Evolutionary conservation across 2,113 vertebrate species (phyloP).

Genomic region (Opisthocomus hoazin): DNA sequence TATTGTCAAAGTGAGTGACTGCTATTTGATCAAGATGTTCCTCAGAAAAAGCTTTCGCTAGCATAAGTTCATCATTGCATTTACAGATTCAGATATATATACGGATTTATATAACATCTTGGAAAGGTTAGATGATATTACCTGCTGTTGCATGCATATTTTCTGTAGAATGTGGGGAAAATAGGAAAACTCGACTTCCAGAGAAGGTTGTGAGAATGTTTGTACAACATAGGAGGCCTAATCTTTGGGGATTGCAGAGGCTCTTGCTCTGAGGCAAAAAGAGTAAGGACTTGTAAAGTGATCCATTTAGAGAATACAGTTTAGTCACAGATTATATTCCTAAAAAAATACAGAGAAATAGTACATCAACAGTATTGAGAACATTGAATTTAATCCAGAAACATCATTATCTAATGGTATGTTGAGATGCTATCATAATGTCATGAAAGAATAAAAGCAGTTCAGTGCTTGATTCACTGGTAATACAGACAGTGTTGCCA

Average conservation of each 20-base stretch:
- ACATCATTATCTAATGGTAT: background rate
- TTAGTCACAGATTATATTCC: background rate
- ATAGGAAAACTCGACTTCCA: background rate
- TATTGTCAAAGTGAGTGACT: background rate
- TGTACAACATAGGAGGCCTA: background rate
- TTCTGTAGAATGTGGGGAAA: background rate
- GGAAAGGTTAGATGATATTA: background rate
- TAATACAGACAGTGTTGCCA: background rate
- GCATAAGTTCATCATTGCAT: background rate
- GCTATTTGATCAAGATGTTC: background rate
- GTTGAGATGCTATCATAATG: accelerated
- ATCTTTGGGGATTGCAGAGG: background rate
- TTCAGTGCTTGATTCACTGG: background rate
- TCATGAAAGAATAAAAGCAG: background rate
- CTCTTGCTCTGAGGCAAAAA: background rate
- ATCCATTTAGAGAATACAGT: background rate
- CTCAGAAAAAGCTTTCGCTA: background rate
- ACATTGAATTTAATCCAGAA: background rate
- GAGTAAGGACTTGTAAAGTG: background rate
- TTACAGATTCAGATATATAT: background rate
- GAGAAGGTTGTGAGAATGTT: background rate
- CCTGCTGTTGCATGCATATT: background rate
- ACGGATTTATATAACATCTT: background rate
- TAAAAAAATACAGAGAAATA: background rate
- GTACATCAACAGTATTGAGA: background rate